Percentiles rank a stretch among this genome's conserved stretches.
phyloP scores from a whole-genome alignment of 2,888 invertebrate species.

The Nomada ferruginata region DNA sequence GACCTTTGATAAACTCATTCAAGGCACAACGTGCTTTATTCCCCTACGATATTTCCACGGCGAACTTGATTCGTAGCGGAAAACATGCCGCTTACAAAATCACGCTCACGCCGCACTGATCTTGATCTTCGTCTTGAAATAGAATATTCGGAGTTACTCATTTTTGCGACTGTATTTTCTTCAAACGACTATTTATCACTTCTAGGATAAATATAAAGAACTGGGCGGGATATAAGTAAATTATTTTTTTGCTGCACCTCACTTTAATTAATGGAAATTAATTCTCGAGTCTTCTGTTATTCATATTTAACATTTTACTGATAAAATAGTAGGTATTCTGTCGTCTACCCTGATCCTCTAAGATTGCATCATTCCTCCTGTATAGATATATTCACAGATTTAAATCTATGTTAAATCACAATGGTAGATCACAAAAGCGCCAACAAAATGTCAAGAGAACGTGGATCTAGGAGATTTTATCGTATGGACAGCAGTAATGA shows the following conservation, averaged over 20 bases:
- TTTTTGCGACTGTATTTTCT: neutral
- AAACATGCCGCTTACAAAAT: neutral
- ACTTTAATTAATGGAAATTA: too few relatives aligned
- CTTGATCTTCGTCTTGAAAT: slow-evolving; percentile 31
- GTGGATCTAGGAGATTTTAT: slow-evolving; percentile 89
- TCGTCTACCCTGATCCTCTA: too few relatives aligned
- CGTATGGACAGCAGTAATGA: slow-evolving; percentile 93
- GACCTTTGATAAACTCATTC: slow-evolving; percentile 47
- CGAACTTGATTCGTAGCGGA: slow-evolving; percentile 1
- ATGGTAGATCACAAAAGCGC: slow-evolving; percentile 28
- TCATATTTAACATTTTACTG: neutral
- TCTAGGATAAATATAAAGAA: neutral
- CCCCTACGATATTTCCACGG: slow-evolving; percentile 3
- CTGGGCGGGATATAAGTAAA: neutral
- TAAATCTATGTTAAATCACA: neutral
- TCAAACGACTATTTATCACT: neutral
- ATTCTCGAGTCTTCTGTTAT: neutral
- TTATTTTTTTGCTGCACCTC: neutral
- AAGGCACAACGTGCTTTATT: slow-evolving; percentile 24
- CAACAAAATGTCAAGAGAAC: slow-evolving; percentile 86
- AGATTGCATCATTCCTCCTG: neutral
- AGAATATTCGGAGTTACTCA: neutral
- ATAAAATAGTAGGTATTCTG: neutral
- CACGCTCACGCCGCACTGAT: neutral
- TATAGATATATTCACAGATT: neutral